These are phyloP conservation scores for Lysandra bellargus DNA, from an alignment of 2,888 invertebrate genomes.

Conservation along the genomic window DNA sequence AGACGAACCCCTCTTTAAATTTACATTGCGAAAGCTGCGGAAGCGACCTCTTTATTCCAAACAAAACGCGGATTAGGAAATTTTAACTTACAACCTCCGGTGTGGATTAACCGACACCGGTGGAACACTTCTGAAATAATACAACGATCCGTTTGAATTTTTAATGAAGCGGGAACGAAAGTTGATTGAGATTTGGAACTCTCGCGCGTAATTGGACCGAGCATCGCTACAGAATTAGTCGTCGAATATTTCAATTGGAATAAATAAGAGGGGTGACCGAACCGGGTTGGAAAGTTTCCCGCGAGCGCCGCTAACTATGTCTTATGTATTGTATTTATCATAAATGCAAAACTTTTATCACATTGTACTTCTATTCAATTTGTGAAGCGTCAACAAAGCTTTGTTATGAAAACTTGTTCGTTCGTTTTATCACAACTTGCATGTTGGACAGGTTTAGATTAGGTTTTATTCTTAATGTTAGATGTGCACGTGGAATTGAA, in stretches of 20 bases:
- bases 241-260: constrained; percentile 65
- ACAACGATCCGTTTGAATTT: constrained; percentile 71
- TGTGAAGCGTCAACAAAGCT: constrained; percentile 57
- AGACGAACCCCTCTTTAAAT: constrained; percentile 61
- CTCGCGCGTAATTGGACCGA: constrained; percentile 66
- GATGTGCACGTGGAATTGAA: neutral
- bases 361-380: constrained; percentile 51
- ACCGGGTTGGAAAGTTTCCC: constrained; percentile 45
- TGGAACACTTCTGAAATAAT: constrained; percentile 75
- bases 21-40: constrained; percentile 69
- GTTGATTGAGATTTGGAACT: constrained; percentile 78
- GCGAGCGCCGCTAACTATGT: constrained; percentile 41
- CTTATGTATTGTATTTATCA: constrained; percentile 37
- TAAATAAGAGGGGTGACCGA: constrained; percentile 61
- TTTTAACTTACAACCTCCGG: constrained; percentile 68
- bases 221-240: constrained; percentile 66
- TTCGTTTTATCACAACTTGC: neutral
- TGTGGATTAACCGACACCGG: constrained; percentile 68
- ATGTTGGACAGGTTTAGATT: neutral
- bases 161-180: constrained; percentile 70
- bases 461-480: neutral
- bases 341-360: constrained; percentile 30
- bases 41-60: constrained; percentile 64
- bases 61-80: constrained; percentile 65
- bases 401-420: constrained; percentile 49